A percentile compares a stretch with the other conserved stretches of the same genome.
Evolutionary conservation across 2,797 vertebrate genomes (phyloP).

Genomic region (Ceyx erithaca): DNA sequence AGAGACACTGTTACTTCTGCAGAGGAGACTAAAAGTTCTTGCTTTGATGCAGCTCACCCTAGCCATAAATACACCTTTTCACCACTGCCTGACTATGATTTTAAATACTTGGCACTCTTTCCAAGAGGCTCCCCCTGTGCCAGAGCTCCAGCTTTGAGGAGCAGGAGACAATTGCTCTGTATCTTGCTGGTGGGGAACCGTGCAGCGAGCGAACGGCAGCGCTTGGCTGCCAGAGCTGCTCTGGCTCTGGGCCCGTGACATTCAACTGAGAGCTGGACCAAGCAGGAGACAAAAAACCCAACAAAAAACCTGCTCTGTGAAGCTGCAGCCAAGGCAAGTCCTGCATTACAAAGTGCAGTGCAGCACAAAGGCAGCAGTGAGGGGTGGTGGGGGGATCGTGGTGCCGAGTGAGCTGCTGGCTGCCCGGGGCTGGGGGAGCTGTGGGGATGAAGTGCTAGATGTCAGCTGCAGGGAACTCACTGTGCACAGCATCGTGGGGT

Average conservation of each 20-base stretch:
- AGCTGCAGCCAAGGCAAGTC: conserved; percentile 60
- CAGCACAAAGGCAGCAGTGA: conserved; percentile 36
- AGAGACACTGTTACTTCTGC: background rate
- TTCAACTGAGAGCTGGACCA: conserved; percentile 32
- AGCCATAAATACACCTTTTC: conserved; percentile 56
- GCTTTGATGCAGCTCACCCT: conserved; percentile 42
- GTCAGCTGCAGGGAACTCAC: background rate
- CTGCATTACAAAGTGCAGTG: conserved; percentile 61
- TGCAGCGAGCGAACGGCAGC: conserved; percentile 1
- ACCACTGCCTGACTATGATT: conserved; percentile 37
- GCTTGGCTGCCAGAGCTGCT: conserved; percentile 63
- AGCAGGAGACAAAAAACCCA: background rate
- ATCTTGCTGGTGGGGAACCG: conserved; percentile 34
- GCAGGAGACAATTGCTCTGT: conserved; percentile 56
- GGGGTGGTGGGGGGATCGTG: background rate
- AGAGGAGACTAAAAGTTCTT: background rate
- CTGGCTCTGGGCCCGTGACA: conserved; percentile 52
- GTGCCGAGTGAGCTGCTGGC: conserved; percentile 12
- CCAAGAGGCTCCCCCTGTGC: conserved; percentile 25
- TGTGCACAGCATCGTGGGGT: background rate
- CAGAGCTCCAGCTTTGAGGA: conserved; percentile 59
- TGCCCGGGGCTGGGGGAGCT: background rate
- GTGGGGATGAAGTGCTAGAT: background rate
- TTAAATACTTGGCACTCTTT: conserved; percentile 44
- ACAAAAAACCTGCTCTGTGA: background rate